Evolutionary conservation across 2,888 invertebrate species (phyloP).

Genomic region (Plagiodera versicolora): DNA sequence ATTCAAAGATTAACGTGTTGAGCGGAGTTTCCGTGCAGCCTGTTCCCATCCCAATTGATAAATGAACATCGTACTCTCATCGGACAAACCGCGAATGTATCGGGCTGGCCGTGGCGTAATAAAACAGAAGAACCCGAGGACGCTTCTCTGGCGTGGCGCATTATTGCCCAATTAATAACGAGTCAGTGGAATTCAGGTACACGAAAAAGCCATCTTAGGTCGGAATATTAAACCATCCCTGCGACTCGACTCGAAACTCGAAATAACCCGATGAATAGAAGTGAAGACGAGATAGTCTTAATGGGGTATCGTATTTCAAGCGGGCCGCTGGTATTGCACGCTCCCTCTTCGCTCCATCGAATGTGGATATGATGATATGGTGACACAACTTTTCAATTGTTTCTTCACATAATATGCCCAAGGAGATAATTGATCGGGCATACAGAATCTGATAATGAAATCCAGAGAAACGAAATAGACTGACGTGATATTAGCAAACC

Average conservation of each 20-base stretch:
- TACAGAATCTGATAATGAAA: too few species aligned
- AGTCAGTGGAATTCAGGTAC: constrained; percentile 51
- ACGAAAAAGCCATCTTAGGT: constrained; percentile 54
- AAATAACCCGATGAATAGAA: constrained; percentile 41
- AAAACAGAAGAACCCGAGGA: constrained; percentile 35
- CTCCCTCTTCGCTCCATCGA: background rate
- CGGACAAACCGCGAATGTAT: constrained; percentile 46
- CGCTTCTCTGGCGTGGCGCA: constrained; percentile 38
- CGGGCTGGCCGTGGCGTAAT: constrained; percentile 38
- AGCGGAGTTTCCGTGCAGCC: background rate
- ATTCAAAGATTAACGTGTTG: background rate
- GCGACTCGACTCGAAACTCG: constrained; percentile 30
- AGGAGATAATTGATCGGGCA: too few species aligned
- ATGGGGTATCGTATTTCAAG: constrained; percentile 42
- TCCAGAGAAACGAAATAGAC: too few species aligned
- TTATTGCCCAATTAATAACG: constrained; percentile 56
- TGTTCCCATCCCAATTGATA: constrained; percentile 34
- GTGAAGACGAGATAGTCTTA: constrained; percentile 48
- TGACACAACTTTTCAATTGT: too few species aligned
- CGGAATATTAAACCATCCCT: constrained; percentile 54
- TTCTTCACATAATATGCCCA: too few species aligned
- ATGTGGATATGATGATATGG: too few species aligned
- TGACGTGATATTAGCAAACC: too few species aligned
- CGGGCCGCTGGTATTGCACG: background rate
- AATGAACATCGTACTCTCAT: constrained; percentile 44